A percentile compares a stretch with the other conserved stretches of the same genome.
These are phyloP conservation scores for Tortrix viridana DNA, from an alignment of 2,888 invertebrate species.

Conservation along the genomic window DNA sequence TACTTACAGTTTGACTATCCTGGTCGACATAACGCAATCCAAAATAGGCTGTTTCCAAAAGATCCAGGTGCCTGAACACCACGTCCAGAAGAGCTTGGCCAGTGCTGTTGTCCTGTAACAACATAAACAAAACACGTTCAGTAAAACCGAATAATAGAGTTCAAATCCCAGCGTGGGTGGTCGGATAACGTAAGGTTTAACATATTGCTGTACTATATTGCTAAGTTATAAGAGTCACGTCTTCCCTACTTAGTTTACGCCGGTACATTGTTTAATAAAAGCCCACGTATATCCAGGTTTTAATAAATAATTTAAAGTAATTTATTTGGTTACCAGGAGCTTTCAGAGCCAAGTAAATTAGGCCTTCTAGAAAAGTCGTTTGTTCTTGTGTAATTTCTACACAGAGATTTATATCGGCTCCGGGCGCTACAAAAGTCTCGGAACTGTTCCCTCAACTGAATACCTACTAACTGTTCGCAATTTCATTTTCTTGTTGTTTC, in stretches of 20 bases:
- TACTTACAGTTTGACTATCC: slow-evolving; percentile 95
- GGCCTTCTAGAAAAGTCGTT: slow-evolving; percentile 40
- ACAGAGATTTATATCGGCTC: slow-evolving; percentile 49
- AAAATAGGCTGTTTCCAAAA: slow-evolving; percentile 98
- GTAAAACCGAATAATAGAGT: too few relatives aligned
- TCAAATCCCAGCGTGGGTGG: too few relatives aligned
- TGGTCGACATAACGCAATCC: slow-evolving; percentile 96
- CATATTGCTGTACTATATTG: too few relatives aligned
- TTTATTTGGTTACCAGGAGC: slow-evolving; percentile 9
- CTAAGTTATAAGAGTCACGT: too few relatives aligned
- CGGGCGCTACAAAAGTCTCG: slow-evolving; percentile 46
- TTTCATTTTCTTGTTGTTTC: slow-evolving; percentile 47
- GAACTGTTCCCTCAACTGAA: slow-evolving; percentile 40
- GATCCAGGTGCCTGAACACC: slow-evolving; percentile 95
- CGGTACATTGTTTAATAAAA: too few relatives aligned
- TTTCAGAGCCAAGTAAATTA: slow-evolving; percentile 40
- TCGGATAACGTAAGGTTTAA: too few relatives aligned
- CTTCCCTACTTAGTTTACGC: too few relatives aligned
- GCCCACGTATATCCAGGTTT: too few relatives aligned
- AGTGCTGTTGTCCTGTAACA: slow-evolving; percentile 92
- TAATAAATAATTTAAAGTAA: background rate
- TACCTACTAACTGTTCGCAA: slow-evolving; percentile 43
- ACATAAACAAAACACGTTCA: background rate
- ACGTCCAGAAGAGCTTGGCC: slow-evolving; percentile 96
- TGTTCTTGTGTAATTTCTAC: slow-evolving; percentile 46